Conservation (phyloP, 1,140 invertebrate genomes). For the Megalopta genalis region DNA sequence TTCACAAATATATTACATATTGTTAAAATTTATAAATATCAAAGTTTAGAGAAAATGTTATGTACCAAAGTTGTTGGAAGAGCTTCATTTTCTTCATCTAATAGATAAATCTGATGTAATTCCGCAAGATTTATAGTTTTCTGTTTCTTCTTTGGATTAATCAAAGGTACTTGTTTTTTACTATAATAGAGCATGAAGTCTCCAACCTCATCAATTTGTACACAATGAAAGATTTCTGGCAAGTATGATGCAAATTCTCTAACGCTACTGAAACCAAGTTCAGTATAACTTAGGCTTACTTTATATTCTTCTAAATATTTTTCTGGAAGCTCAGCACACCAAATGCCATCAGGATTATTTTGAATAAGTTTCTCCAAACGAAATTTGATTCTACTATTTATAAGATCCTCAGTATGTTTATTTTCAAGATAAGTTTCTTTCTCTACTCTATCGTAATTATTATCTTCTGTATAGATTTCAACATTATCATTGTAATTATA, state of each 20-base stretch:
- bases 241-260: slow-evolving; percentile 67
- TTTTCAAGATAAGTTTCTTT: background rate
- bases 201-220: slow-evolving; percentile 43
- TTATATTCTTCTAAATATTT: slow-evolving; percentile 69
- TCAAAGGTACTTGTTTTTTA: slow-evolving; percentile 43
- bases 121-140: slow-evolving; percentile 23
- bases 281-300: slow-evolving; percentile 66
- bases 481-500: background rate
- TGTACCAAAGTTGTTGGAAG: slow-evolving; percentile 65
- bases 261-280: slow-evolving; percentile 71
- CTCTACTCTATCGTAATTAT: background rate
- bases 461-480: background rate
- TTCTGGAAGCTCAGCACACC: slow-evolving; percentile 71
- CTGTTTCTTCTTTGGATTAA: background rate
- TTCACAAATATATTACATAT: slow-evolving; percentile 7
- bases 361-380: slow-evolving; percentile 70
- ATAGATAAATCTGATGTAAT: slow-evolving; percentile 42
- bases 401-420: slow-evolving; percentile 14
- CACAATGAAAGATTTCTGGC: slow-evolving; percentile 70
- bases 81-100: slow-evolving; percentile 43
- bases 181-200: slow-evolving; percentile 68
- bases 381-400: slow-evolving; percentile 59
- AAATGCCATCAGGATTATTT: slow-evolving; percentile 72
- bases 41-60: slow-evolving; percentile 17
- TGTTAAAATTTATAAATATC: too few relatives aligned